Percentiles rank a stretch among this genome's conserved stretches.
Evolutionary conservation across 2,113 vertebrate species (phyloP).

Genomic region (Centrocercus urophasianus): DNA sequence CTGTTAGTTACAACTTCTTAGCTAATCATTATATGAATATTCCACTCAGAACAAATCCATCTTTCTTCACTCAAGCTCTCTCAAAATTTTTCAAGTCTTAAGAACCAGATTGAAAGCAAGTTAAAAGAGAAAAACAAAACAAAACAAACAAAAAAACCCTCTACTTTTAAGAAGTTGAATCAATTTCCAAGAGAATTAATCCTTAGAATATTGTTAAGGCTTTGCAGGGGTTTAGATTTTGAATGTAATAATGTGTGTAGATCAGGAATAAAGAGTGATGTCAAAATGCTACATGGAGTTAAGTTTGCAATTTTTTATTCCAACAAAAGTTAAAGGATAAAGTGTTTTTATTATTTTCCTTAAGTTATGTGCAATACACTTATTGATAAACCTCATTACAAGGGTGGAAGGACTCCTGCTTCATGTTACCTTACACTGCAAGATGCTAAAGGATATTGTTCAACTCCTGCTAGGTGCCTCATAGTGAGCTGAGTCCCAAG

Average conservation of each 20-base stretch:
- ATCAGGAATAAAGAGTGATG: not conserved
- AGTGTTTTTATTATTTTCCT: not conserved
- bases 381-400: not conserved
- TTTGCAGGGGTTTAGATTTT: not conserved
- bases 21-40: not conserved
- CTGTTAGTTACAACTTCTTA: not conserved
- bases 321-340: not conserved
- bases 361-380: not conserved
- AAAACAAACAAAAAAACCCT: not conserved
- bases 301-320: not conserved
- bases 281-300: not conserved
- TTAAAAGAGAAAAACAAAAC: not conserved
- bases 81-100: not conserved
- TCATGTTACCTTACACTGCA: not conserved
- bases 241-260: not conserved
- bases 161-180: not conserved
- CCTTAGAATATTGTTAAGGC: not conserved
- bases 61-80: not conserved
- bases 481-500: not conserved
- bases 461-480: not conserved
- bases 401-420: not conserved
- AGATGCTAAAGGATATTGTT: accelerated
- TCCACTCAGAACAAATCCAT: not conserved
- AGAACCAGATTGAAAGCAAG: not conserved
- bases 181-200: not conserved